These are phyloP conservation scores for Oscheius sp. DNA, from an alignment of 1,140 invertebrate genomes.

Conservation along the genomic window DNA sequence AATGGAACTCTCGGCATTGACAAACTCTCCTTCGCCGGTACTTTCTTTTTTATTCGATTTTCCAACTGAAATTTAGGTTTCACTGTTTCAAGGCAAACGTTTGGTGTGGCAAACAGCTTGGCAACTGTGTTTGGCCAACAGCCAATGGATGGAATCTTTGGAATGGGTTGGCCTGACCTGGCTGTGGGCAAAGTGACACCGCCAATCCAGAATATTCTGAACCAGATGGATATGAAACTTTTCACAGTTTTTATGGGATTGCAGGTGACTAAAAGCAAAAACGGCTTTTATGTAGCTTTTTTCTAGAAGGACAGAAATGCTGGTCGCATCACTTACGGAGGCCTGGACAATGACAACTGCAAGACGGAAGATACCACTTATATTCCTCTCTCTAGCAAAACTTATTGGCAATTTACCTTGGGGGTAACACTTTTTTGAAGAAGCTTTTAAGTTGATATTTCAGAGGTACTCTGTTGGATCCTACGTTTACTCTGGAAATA, in stretches of 20 bases:
- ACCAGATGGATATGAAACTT: conserved; percentile 17
- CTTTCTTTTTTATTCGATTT: too few species aligned
- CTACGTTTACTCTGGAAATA: background rate
- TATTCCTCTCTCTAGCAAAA: background rate
- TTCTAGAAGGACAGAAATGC: background rate
- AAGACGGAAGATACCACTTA: background rate
- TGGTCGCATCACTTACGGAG: conserved; percentile 22
- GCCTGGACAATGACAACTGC: conserved; percentile 12
- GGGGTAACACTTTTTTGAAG: background rate
- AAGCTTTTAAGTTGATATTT: conserved; percentile 20
- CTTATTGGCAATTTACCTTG: background rate
- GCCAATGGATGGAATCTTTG: conserved; percentile 31
- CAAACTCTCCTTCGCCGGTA: conserved; percentile 13
- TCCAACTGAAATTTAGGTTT: conserved; percentile 20
- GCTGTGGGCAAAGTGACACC: conserved; percentile 3
- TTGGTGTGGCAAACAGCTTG: conserved; percentile 9
- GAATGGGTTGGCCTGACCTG: conserved; percentile 18
- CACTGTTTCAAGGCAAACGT: background rate
- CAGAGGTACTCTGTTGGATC: background rate
- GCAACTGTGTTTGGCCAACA: background rate
- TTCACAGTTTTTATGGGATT: conserved; percentile 18
- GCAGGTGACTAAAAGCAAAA: background rate
- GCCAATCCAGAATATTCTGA: conserved; percentile 18
- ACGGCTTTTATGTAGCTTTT: background rate
- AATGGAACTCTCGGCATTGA: background rate